phyloP scores from a whole-genome alignment of 2,113 vertebrate genomes.

The Paraplagusia blochii region DNA sequence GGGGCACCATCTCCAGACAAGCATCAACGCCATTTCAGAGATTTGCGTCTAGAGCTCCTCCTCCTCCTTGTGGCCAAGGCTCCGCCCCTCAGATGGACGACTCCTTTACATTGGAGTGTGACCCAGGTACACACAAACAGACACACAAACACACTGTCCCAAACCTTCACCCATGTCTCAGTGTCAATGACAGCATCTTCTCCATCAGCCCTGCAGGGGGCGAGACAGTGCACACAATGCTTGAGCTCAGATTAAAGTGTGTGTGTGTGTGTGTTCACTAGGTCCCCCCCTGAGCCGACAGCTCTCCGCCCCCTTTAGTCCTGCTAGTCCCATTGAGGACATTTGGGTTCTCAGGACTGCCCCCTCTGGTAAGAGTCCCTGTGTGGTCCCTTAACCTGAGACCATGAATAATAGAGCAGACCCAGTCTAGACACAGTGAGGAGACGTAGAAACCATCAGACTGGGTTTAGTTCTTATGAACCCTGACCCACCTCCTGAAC shows the following conservation, averaged over 20 bases:
- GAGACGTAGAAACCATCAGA: too few relatives aligned
- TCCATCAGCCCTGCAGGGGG: neutral
- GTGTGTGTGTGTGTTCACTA: conserved; percentile 74
- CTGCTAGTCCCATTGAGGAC: conserved; percentile 70
- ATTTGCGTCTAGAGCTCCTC: conserved; percentile 70
- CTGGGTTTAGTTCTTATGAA: too few relatives aligned
- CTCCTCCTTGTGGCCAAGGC: conserved; percentile 47
- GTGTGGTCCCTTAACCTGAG: conserved; percentile 14
- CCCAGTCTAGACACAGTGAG: too few relatives aligned
- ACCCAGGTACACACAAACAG: conserved; percentile 42
- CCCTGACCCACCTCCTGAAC: neutral
- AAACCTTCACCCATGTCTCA: conserved; percentile 9
- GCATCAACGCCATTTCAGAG: conserved; percentile 71
- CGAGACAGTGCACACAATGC: conserved; percentile 12
- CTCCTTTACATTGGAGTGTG: conserved; percentile 67
- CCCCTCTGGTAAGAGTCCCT: conserved; percentile 75
- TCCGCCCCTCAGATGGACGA: conserved; percentile 72
- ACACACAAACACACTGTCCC: conserved; percentile 22
- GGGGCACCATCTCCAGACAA: conserved; percentile 79
- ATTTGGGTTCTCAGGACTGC: conserved; percentile 78
- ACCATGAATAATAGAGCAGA: too few relatives aligned
- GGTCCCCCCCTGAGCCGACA: conserved; percentile 65
- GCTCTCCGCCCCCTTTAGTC: conserved; percentile 62
- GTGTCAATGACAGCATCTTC: conserved; percentile 4
- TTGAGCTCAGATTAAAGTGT: neutral